These are phyloP conservation scores for Emmelina monodactyla DNA, from an alignment of 2,888 invertebrate genomes.

Conservation along the genomic window DNA sequence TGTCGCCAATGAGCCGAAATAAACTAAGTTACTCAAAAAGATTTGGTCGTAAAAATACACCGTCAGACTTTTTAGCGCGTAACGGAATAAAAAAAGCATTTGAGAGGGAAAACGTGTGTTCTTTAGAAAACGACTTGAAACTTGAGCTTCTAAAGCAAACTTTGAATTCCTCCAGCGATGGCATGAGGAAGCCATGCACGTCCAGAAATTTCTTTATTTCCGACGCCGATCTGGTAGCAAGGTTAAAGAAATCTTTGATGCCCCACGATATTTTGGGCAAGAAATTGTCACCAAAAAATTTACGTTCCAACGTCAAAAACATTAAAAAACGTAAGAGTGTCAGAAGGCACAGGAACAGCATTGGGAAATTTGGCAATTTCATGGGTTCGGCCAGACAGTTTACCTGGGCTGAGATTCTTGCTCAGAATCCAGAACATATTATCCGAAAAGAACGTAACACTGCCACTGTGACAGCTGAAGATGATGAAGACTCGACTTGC, in stretches of 20 bases:
- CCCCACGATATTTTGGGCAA: constrained; percentile 57
- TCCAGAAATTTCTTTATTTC: constrained; percentile 58
- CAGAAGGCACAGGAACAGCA: constrained; percentile 45
- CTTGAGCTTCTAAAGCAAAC: constrained; percentile 49
- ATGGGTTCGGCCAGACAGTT: constrained; percentile 64
- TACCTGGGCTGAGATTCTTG: constrained; percentile 73
- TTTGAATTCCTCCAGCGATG: constrained; percentile 51
- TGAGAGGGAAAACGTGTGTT: constrained; percentile 51
- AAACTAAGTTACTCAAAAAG: constrained; percentile 39
- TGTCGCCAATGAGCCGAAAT: constrained; percentile 40
- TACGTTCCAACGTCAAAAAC: constrained; percentile 66
- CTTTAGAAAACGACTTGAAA: constrained; percentile 49
- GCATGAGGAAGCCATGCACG: constrained; percentile 48
- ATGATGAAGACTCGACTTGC: constrained; percentile 35
- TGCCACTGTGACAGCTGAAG: constrained; percentile 21
- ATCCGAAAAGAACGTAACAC: constrained; percentile 57
- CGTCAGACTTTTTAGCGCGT: constrained; percentile 39
- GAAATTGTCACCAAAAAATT: constrained; percentile 69
- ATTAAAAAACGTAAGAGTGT: constrained; percentile 51
- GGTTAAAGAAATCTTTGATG: constrained; percentile 55
- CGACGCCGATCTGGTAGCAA: constrained; percentile 49
- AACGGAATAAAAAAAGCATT: constrained; percentile 48
- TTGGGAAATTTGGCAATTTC: constrained; percentile 59
- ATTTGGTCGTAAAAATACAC: constrained; percentile 46
- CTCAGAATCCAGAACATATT: constrained; percentile 70